phyloP scores from a whole-genome alignment of 1,140 invertebrate genomes.

The Atopsyche davidsoni region DNA sequence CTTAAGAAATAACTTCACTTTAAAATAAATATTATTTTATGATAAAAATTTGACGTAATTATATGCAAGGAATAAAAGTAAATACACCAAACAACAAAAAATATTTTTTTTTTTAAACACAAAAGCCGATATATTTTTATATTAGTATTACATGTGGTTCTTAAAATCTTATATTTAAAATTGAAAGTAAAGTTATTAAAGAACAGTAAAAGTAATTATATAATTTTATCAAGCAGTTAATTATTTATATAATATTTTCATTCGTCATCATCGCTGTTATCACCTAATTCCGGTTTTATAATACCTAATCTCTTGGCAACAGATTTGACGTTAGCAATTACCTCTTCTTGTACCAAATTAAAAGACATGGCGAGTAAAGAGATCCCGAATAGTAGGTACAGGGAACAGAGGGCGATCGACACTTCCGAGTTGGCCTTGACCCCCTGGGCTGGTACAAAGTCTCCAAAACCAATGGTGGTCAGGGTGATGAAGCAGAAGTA shows the following conservation, averaged over 20 bases:
- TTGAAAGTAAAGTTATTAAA: too few relatives aligned
- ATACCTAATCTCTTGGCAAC: constrained; percentile 78
- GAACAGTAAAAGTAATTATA: too few relatives aligned
- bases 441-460: constrained; percentile 84
- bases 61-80: too few relatives aligned
- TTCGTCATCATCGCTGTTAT: constrained; percentile 43
- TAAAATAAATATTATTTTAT: too few relatives aligned
- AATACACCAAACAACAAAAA: too few relatives aligned
- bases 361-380: constrained; percentile 97
- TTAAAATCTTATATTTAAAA: too few relatives aligned
- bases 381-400: constrained; percentile 94
- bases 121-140: too few relatives aligned
- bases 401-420: constrained; percentile 83
- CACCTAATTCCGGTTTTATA: constrained; percentile 66
- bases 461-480: constrained; percentile 92
- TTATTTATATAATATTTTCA: background rate
- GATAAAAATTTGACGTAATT: too few relatives aligned
- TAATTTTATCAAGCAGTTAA: background rate
- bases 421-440: constrained; percentile 62
- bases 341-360: constrained; percentile 91
- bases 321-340: constrained; percentile 78
- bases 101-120: too few relatives aligned
- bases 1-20: too few relatives aligned
- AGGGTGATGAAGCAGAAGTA: constrained; percentile 96
- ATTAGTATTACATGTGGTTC: too few relatives aligned